Conservation (phyloP, 92 coral and sea anemone species). For the Pocillopora grandis region DNA sequence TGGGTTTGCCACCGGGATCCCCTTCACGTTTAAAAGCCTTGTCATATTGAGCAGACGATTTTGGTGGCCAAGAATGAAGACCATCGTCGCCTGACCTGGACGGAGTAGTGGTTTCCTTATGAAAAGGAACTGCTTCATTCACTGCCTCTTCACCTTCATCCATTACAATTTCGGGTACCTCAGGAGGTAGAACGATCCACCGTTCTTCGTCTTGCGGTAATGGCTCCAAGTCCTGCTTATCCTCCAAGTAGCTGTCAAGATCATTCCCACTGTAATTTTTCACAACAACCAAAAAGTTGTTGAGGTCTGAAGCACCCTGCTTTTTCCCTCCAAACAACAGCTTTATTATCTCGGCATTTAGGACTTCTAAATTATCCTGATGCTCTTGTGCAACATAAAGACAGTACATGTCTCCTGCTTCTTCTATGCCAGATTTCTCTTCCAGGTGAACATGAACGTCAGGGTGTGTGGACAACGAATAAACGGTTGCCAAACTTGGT, state of each 20-base stretch:
- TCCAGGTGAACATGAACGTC: constrained; percentile 47
- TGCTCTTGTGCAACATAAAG: constrained; percentile 64
- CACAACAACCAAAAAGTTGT: constrained; percentile 63
- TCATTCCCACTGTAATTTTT: constrained; percentile 37
- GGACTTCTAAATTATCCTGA: constrained; percentile 47
- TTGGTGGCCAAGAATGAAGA: constrained; percentile 94
- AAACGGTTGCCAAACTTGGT: constrained; percentile 65
- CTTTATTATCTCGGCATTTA: constrained; percentile 73
- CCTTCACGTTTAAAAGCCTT: constrained; percentile 13
- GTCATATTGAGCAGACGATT: constrained; percentile 62
- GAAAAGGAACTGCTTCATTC: not conserved
- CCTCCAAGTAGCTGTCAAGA: constrained; percentile 58
- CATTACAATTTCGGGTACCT: constrained; percentile 48
- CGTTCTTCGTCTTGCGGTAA: constrained; percentile 63
- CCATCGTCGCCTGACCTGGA: constrained; percentile 54
- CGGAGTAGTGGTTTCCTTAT: not conserved
- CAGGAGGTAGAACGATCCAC: constrained; percentile 75
- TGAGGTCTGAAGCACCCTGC: constrained; percentile 45
- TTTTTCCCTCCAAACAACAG: constrained; percentile 58
- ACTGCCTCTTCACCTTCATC: constrained; percentile 9
- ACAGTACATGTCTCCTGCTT: constrained; percentile 32
- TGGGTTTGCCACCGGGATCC: constrained; percentile 30
- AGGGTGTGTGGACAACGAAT: constrained; percentile 63
- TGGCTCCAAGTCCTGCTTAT: constrained; percentile 42
- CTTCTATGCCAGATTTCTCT: constrained; percentile 55